phyloP scores from a whole-genome alignment of 2,113 vertebrate genomes.

The Lipophrys pholis region DNA sequence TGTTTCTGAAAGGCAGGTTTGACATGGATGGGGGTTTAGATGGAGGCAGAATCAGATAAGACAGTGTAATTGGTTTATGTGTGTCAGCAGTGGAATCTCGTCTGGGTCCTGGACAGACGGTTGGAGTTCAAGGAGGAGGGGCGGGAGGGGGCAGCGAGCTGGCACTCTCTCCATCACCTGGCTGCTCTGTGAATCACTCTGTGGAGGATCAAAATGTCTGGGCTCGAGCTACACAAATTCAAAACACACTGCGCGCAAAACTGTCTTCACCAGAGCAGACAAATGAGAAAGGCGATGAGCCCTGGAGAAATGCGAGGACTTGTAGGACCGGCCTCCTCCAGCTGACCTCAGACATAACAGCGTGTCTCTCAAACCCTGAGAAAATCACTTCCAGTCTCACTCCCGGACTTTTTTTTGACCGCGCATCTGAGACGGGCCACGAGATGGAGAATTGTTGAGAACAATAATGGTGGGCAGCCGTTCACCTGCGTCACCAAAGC shows the following conservation, averaged over 20 bases:
- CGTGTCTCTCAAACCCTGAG: constrained; percentile 55
- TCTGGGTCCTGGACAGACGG: constrained; percentile 69
- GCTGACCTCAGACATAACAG: constrained; percentile 67
- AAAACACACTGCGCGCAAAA: constrained; percentile 13
- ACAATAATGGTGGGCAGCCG: constrained; percentile 60
- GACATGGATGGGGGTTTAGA: constrained; percentile 74
- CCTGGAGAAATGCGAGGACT: constrained; percentile 33
- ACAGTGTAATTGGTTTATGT: constrained; percentile 79
- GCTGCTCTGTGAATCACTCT: constrained; percentile 55
- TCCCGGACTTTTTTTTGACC: constrained; percentile 40
- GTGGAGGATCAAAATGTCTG: constrained; percentile 46
- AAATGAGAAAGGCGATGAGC: constrained; percentile 40
- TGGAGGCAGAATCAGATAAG: constrained; percentile 80
- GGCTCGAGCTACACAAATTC: constrained; percentile 28
- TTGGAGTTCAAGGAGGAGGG: constrained; percentile 40
- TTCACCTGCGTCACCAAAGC: constrained; percentile 58
- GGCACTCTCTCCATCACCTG: constrained; percentile 76
- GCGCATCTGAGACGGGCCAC: constrained; percentile 34
- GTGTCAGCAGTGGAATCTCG: constrained; percentile 79
- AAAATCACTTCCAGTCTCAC: constrained; percentile 60
- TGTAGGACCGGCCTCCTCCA: constrained; percentile 33
- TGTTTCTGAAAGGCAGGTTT: constrained; percentile 73
- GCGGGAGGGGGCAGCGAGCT: constrained; percentile 4
- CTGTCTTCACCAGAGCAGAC: constrained; percentile 3
- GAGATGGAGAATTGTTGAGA: constrained; percentile 55